Evolutionary conservation across 1,140 invertebrate species (phyloP), one percentile per base, ranked within the genome.

Genomic region (Drosophila pseudoananassae): DNA sequence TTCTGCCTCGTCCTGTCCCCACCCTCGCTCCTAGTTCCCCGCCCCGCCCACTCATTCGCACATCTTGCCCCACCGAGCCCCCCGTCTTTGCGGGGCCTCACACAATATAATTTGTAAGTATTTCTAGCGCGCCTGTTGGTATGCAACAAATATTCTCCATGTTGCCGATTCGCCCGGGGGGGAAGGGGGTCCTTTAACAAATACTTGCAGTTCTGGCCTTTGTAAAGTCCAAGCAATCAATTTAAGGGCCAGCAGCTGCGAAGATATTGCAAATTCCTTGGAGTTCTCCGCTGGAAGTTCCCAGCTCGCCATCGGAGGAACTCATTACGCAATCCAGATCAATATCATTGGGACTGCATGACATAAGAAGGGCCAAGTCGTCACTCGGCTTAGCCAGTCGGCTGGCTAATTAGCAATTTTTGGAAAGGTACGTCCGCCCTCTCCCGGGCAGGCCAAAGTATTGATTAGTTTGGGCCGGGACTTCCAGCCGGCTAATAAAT

Each of bases 61-160:
- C 12, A 6, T 43, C n/a, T 14, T 6, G 12, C 12, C 38, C n/a
- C 38, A 5, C 14, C 14, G 14, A 1, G 12, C n/a, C 14, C n/a
- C 3, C n/a, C 12, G n/a, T 5, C 25, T 27, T 27, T 14, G 12
- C 14, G 12, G 20, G 63, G 33, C 43, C 66, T 78, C 68, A 82
- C 81, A 65, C 85, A 85, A 85, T 85, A 65, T 85, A 88, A 85
- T 85, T 85, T 88, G 85, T 77, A 84, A 83, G 80, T 80, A 84
- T 85, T 80, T 85, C 76, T 72, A 78, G 64, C 79, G 65, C 80
- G 77, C 63, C 79, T 56, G 54, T 53, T 74, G 79, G 79, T 66
- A 84, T 84, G 79, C 75, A 78, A 58, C 83, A 85, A 85, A 85
- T 77, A 88, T 87, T 61, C 68, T 87, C 54, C 60, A 65, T 61